phyloP scores from a whole-genome alignment of 2,888 invertebrate genomes.

The Hermaeophaga mercurialis region DNA sequence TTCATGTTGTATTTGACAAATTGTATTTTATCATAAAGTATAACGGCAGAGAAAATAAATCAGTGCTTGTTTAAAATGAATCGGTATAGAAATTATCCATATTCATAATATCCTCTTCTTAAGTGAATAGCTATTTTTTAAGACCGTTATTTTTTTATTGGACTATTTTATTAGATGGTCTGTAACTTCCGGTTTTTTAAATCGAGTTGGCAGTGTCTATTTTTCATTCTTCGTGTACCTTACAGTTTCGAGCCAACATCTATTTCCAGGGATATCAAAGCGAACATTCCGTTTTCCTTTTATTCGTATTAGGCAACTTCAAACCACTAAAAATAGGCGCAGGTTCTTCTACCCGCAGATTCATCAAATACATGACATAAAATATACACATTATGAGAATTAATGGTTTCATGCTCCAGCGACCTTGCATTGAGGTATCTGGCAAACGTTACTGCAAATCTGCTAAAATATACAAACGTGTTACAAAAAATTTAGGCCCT shows the following conservation, averaged over 20 bases:
- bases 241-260: constrained; percentile 17
- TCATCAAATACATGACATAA: constrained; percentile 24
- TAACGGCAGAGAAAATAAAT: too few species aligned
- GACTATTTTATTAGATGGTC: background rate
- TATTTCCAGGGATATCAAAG: constrained; percentile 24
- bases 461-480: constrained; percentile 15
- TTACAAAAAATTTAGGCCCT: constrained; percentile 1
- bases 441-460: constrained; percentile 13
- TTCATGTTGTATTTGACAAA: too few species aligned
- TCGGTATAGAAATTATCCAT: too few species aligned
- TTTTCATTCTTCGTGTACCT: constrained; percentile 14
- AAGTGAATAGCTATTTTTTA: too few species aligned
- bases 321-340: constrained; percentile 22
- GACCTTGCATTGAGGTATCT: constrained; percentile 25
- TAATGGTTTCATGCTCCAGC: constrained; percentile 8
- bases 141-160: too few species aligned
- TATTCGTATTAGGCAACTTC: constrained; percentile 23
- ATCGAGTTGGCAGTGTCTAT: constrained; percentile 11
- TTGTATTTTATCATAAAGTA: too few species aligned
- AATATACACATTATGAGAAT: constrained; percentile 1
- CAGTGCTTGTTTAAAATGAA: too few species aligned
- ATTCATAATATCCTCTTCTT: too few species aligned
- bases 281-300: constrained; percentile 19
- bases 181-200: constrained; percentile 11
- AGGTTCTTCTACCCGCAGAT: constrained; percentile 13